These are phyloP conservation scores for Pterostichus niger DNA, from an alignment of 2,888 invertebrate species.

Conservation along the genomic window DNA sequence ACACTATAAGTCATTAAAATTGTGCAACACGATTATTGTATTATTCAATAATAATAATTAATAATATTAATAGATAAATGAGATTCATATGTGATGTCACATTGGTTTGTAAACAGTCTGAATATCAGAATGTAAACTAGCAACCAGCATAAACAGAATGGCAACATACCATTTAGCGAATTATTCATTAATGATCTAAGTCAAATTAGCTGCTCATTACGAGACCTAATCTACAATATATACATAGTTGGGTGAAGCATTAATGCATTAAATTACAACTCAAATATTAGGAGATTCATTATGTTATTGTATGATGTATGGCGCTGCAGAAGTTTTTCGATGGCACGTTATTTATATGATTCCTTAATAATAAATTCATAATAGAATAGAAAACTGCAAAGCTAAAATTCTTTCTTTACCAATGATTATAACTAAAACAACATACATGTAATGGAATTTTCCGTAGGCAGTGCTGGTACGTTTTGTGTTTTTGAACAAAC, in stretches of 20 bases:
- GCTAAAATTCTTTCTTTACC: not conserved
- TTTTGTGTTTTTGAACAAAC: constrained; percentile 34
- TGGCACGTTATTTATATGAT: constrained; percentile 52
- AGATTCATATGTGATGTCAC: constrained; percentile 44
- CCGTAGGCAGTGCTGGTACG: constrained; percentile 58
- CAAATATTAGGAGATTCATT: constrained; percentile 25
- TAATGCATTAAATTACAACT: constrained; percentile 43
- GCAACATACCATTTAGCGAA: constrained; percentile 25
- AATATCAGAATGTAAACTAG: constrained; percentile 36
- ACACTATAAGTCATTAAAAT: constrained; percentile 32
- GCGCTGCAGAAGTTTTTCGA: constrained; percentile 54
- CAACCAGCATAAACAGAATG: constrained; percentile 32
- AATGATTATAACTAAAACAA: constrained; percentile 1
- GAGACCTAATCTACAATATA: constrained; percentile 63
- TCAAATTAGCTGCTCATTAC: constrained; percentile 62
- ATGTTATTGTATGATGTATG: constrained; percentile 34
- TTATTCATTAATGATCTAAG: constrained; percentile 40
- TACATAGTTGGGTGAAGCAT: constrained; percentile 65
- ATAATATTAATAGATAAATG: constrained; percentile 21
- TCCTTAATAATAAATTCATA: not conserved
- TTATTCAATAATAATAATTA: constrained; percentile 33
- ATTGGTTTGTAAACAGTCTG: constrained; percentile 42
- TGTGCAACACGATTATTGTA: constrained; percentile 51
- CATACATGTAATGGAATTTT: constrained; percentile 46
- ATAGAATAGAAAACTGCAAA: not conserved